Evolutionary conservation across 2,888 invertebrate species (phyloP).

Genomic region (Ophion ventricosus): DNA sequence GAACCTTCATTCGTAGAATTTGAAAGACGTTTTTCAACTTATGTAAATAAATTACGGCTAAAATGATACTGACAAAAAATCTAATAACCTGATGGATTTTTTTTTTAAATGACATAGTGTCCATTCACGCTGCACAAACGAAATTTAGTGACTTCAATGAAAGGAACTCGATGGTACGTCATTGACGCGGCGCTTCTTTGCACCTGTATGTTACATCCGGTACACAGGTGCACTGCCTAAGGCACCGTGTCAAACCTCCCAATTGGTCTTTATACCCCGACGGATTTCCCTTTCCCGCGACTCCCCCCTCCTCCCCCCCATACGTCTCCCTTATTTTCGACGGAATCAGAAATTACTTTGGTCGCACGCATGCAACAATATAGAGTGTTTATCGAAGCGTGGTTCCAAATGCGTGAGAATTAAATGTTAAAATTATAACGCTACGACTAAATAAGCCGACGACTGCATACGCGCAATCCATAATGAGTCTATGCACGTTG

Average conservation of each 20-base stretch:
- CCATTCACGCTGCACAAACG: not conserved
- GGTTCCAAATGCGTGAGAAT: constrained; percentile 52
- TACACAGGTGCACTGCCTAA: constrained; percentile 77
- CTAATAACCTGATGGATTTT: too few relatives aligned
- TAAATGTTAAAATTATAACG: constrained; percentile 37
- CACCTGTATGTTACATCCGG: constrained; percentile 76
- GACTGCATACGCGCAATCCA: constrained; percentile 2
- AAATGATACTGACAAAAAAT: too few relatives aligned
- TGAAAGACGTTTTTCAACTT: too few relatives aligned
- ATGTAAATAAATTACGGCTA: too few relatives aligned
- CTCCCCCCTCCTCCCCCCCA: constrained; percentile 20
- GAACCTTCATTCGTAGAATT: too few relatives aligned
- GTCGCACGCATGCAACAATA: constrained; percentile 47
- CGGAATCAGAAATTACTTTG: constrained; percentile 45
- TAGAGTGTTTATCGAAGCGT: constrained; percentile 76
- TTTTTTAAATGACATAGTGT: not conserved
- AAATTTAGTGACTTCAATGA: constrained; percentile 16
- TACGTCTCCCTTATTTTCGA: constrained; percentile 8
- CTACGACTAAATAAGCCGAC: constrained; percentile 43
- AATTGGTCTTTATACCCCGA: constrained; percentile 12
- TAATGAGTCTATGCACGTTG: constrained; percentile 10
- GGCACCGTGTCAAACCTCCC: constrained; percentile 13
- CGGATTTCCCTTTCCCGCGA: constrained; percentile 33
- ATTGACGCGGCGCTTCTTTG: constrained; percentile 68
- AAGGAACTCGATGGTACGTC: constrained; percentile 58